Evolutionary conservation across 2,797 vertebrate species (phyloP), one percentile per base, ranked within the genome.

Genomic region (Phataginus tricuspis): DNA sequence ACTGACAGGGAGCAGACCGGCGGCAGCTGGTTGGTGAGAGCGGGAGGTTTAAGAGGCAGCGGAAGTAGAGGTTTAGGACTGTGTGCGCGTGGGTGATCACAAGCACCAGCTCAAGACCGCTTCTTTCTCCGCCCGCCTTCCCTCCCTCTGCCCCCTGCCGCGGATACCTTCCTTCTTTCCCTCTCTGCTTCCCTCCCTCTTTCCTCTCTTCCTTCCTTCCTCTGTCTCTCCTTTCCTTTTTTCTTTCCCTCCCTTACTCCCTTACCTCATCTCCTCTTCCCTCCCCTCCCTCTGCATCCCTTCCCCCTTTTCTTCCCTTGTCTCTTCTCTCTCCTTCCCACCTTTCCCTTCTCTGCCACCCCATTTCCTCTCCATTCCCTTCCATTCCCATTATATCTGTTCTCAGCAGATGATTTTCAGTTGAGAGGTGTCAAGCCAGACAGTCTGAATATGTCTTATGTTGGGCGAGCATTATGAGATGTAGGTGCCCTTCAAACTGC

Each of bases 221-320:
- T 21, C 1, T 1, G 14, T 14, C 31, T 34, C 34, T 6, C 1
- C 34, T 31, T 6, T n/a, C 18, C 16, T 23, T 16, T 10, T 31
- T 7, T 34, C 2, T 6, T 1, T 18, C 4, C 31, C 1, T 12
- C 8, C 15, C n/a, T 37, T 49, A 21, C 4, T 21, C 16, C 34
- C 1, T 0, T 4, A 0, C 4, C 39, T 0, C 2, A 10, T 42
- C 5, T 7, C 2, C 27, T 29, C 21, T 4, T 29, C 29, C 9
- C 7, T 79, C 19, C 4, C 18, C 3, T 15, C 0, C 59, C 11
- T 2, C 27, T 29, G 16, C 21, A 4, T 29, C 29, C 9, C 5
- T 79, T 29, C 4, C 18, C 3, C 19, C 0, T 69, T 59, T 25
- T 21, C 10, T 45, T 45, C 45, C 45, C 10, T 34, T 18, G 2